Base-by-base conservation (phyloP, 2,797 vertebrate genomes). In the Hemibagrus guttatus region DNA sequence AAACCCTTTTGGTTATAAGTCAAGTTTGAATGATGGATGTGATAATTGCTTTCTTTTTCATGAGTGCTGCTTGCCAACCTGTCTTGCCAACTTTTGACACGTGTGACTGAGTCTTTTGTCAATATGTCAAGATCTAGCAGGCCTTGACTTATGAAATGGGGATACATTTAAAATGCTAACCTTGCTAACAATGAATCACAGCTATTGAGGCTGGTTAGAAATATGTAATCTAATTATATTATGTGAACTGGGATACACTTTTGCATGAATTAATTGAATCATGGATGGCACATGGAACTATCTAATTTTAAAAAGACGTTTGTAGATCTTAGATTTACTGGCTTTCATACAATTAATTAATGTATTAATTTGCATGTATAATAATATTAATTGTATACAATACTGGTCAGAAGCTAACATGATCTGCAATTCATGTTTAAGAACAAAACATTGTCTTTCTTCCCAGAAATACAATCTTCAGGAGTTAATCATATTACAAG, bases 1-100 rank as follows among this genome's bases (percentile, higher is more conserved):
- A 78, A 78, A 56, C 58, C 87, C 85, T 39, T 21, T 31, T 69
- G 86, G 84, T n/a, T 84, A 87, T 78, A 68, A 86, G 64, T 86
- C 56, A 35, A 31, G 81, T 87, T 88, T 87, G 83, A 81, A 88
- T 80, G 79, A n/a, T 68, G 74, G 84, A 87, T 87, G 74, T 89
- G 46, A 90, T 88, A 35, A 84, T 86, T 78, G 86, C 54, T 42
- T 81, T 87, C 54, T 76, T 28, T 81, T 72, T 64, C 21, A 54
- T 31, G n/a, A 79, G 19, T 14, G 31, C 9, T 16, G 69, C 59
- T 85, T 84, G 85, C 83, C 85, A 85, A 68, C 76, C 63, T 87
- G 26, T 49, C 59, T 64, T 28, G 61, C 59, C 39, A 81, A 52
- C 59, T 49, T 88, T 87, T 88, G 59, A 39, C 56, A 7, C 21